Evolutionary conservation across 2,888 invertebrate species (phyloP), one percentile per base, ranked within the genome.

Genomic region (Polydrusus tereticollis): DNA sequence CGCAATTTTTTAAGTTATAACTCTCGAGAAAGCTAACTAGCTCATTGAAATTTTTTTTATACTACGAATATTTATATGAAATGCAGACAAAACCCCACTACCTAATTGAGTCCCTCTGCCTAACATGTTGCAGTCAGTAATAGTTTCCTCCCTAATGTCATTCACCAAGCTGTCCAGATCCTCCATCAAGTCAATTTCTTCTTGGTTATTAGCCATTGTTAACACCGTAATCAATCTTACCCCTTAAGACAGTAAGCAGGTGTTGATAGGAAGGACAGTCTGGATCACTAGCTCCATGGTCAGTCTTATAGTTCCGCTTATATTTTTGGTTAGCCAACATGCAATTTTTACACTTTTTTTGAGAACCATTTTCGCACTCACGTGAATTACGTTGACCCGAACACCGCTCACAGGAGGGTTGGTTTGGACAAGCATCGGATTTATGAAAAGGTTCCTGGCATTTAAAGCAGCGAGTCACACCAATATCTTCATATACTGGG

Each of bases 191-290:
- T 29, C n/a, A 29, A 29, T 7, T 29, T 29, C 29, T 29, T 29
- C 5, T 29, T 29, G 29, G 29, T 29, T 7, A 7, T 29, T 29
- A 29, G 21, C n/a, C 45, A 21, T 14, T n/a, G n/a, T n/a, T n/a
- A n/a, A n/a, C 57, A 41, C 36, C 36, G 47, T 66, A 72, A 36
- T 69, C 58, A 10, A 69, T 64, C 38, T 72, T 72, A 38, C 63
- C 55, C 50, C 59, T 62, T 23, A 64, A 36, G 1, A 58, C 38
- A 26, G 41, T 45, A 16, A 69, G 12, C n/a, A 64, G 50, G 26
- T 68, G 68, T 50, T 68, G 50, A 23, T 58, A 50, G 0, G 64
- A 57, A 43, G 60, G 68, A 38, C 72, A 72, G 1, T 62, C 45
- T 10, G 23, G 38, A 18, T 67, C 21, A 43, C 21, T 26, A 20